Conservation (phyloP, 1,140 invertebrate species). For the Nomia melanderi region DNA sequence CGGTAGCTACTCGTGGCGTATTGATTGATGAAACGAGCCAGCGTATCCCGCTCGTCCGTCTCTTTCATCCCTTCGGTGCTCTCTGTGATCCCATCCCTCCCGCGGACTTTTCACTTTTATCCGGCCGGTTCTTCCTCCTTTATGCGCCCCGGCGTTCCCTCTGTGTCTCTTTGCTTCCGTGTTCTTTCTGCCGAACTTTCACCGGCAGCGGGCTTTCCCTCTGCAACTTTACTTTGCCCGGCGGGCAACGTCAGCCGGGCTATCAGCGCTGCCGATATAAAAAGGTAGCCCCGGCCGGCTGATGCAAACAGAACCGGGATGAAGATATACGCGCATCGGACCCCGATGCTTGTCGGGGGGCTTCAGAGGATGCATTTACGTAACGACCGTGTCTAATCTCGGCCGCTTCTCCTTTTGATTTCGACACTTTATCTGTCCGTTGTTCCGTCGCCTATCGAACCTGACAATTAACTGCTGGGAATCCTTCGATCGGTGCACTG, state of each 20-base stretch:
- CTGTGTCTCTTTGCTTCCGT: not conserved
- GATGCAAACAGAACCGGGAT: conserved; percentile 42
- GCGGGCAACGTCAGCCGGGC: conserved; percentile 45
- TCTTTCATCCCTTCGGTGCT: not conserved
- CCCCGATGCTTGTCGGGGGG: not conserved
- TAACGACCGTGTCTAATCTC: no score
- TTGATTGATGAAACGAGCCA: conserved; percentile 23
- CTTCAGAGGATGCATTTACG: conserved; percentile 3
- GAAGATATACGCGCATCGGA: conserved; percentile 18
- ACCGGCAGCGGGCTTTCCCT: conserved; percentile 21
- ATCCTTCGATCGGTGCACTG: not conserved
- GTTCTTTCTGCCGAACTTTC: conserved; percentile 31
- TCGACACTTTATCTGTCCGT: no score
- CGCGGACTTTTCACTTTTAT: conserved; percentile 30
- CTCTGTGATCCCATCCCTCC: not conserved
- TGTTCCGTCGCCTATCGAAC: no score
- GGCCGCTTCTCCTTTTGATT: no score
- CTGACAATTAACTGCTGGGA: no score
- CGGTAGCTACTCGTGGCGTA: conserved; percentile 9
- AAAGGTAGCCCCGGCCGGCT: conserved; percentile 33
- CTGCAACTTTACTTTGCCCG: conserved; percentile 1
- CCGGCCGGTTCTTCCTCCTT: not conserved
- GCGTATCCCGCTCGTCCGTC: conserved; percentile 8
- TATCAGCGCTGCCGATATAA: conserved; percentile 62
- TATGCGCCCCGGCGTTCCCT: not conserved